phyloP scores from a whole-genome alignment of 1,140 invertebrate species.

The Stegodyphus dumicola region DNA sequence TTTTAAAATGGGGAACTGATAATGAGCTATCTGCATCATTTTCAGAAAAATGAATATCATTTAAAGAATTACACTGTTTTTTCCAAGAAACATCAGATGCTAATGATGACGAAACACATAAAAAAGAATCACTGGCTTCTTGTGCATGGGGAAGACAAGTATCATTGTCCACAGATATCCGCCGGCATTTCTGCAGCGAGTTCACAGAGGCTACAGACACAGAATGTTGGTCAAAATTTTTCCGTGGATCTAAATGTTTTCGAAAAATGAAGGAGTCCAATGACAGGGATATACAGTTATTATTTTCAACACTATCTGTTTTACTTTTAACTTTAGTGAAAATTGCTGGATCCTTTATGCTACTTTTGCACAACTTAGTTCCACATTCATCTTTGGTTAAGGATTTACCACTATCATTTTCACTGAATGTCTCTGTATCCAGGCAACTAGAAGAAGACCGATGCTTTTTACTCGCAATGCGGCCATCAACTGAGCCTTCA shows the following conservation, averaged over 20 bases:
- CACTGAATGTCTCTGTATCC: slow-evolving; percentile 1
- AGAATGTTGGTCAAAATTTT: slow-evolving; percentile 44
- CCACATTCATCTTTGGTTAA: slow-evolving; percentile 51
- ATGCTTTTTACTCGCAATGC: slow-evolving; percentile 26
- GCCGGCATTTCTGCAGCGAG: slow-evolving; percentile 34
- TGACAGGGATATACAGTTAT: slow-evolving; percentile 37
- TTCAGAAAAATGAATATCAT: slow-evolving; percentile 33
- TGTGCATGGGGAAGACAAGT: slow-evolving; percentile 48
- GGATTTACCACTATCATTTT: slow-evolving; percentile 31
- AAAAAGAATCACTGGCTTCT: slow-evolving; percentile 40
- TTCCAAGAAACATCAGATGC: slow-evolving; percentile 38
- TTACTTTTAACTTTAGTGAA: slow-evolving; percentile 27
- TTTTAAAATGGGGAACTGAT: slow-evolving; percentile 15
- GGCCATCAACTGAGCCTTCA: slow-evolving; percentile 53
- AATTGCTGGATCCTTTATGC: slow-evolving; percentile 28
- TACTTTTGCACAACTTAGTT: slow-evolving; percentile 24
- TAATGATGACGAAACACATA: slow-evolving; percentile 24
- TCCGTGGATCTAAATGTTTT: slow-evolving; percentile 59
- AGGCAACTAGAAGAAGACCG: slow-evolving; percentile 18
- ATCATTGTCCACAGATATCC: slow-evolving; percentile 58
- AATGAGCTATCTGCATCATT: slow-evolving; percentile 20
- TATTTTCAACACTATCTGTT: slow-evolving; percentile 26
- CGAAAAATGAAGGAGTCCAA: slow-evolving; percentile 53
- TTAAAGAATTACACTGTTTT: slow-evolving; percentile 35
- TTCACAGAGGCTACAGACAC: slow-evolving; percentile 20